Evolutionary conservation across 2,888 invertebrate species (phyloP), one percentile per base, ranked within the genome.

Genomic region (Idaea biselata): DNA sequence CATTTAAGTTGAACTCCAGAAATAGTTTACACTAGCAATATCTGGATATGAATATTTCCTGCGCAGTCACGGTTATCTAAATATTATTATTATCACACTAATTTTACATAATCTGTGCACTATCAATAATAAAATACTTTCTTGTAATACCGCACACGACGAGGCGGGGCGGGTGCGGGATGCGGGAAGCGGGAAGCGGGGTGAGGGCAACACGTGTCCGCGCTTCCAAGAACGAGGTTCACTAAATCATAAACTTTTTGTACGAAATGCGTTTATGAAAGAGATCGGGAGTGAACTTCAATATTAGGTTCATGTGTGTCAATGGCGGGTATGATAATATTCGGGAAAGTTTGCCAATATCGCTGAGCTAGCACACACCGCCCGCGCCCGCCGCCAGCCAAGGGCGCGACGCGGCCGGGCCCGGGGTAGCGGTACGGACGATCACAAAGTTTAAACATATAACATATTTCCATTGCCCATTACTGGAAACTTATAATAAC

Each of bases 331-430:
- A 79, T 79, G 79, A 73, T 79, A 77, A 81, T 81, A 80, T 76
- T 74, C 73, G 59, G 61, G 65, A 76, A 82, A 82, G 78, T 82
- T 82, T 78, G 78, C 70, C 80, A 82, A 82, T 82, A 81, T 79
- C 69, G 67, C 66, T 70, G 70, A 66, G 67, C 55, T 59, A 44
- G 44, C 44, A 56, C 44, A 56, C 18, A 17, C 18, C 56, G 18
- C 18, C 55, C 16, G 55, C 6, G 55, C n/a, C 16, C 55, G 55
- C 56, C 18, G 18, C 4, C 14, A 0, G 44, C 44, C 44, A 3
- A 44, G 44, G 44, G 44, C 44, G 44, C 2, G 44, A 11, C 44
- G 44, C 5, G 11, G n/a, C n/a, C n/a, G n/a, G n/a, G n/a, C n/a
- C n/a, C n/a, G n/a, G n/a, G n/a, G n/a, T n/a, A n/a, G n/a, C n/a